Evolutionary conservation across 1,140 invertebrate species (phyloP).

Genomic region (Macrocentrus cingulum): DNA sequence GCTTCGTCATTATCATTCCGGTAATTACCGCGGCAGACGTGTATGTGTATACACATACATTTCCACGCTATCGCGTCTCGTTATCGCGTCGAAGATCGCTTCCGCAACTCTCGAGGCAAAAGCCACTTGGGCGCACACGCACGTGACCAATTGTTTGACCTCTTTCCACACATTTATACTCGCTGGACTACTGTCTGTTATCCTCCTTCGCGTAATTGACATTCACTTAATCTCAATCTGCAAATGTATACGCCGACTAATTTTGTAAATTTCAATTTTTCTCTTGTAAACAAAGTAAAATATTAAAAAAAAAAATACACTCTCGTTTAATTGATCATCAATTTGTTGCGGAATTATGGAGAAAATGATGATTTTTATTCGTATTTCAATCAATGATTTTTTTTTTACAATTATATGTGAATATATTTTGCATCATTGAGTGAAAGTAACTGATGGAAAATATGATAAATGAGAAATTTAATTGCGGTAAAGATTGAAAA

Average conservation of each 20-base stretch:
- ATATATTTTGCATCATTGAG: not conserved
- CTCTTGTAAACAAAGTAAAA: no score
- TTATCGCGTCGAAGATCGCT: conserved; percentile 19
- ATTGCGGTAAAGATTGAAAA: conserved; percentile 7
- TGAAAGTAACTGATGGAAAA: not conserved
- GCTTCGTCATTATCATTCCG: conserved; percentile 53
- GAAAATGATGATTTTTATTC: no score
- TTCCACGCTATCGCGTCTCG: conserved; percentile 50
- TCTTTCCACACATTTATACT: not conserved
- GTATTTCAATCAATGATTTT: no score
- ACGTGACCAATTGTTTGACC: conserved; percentile 1
- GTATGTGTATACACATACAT: conserved; percentile 32
- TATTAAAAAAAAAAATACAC: no score
- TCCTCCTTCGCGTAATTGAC: not conserved
- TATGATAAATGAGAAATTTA: conserved; percentile 5
- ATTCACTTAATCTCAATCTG: not conserved
- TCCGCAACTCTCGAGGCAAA: conserved; percentile 14
- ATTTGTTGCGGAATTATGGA: no score
- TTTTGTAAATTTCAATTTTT: no score
- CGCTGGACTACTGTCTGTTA: not conserved
- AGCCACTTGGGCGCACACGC: not conserved
- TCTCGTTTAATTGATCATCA: no score
- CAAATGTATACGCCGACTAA: no score
- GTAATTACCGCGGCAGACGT: conserved; percentile 45
- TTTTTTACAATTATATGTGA: no score